Percentiles rank a stretch among this genome's conserved stretches.
These are phyloP conservation scores for Lasioglossum albipes DNA, from an alignment of 1,140 invertebrate genomes.

Conservation along the genomic window DNA sequence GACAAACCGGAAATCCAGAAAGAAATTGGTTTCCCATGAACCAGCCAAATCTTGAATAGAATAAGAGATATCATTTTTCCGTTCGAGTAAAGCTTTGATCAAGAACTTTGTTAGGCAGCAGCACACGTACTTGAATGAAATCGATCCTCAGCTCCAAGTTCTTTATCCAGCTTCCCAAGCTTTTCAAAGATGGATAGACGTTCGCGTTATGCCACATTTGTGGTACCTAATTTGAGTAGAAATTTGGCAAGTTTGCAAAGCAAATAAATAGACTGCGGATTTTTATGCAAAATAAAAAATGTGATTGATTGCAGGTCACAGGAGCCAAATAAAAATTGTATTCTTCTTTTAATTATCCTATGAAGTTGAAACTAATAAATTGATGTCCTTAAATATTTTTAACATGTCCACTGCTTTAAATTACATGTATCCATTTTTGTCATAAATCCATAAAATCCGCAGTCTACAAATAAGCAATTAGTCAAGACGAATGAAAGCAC, in stretches of 20 bases:
- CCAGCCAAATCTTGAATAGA: conserved; percentile 84
- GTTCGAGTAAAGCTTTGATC: background rate
- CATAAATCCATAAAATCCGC: too few species aligned
- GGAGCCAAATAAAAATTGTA: too few species aligned
- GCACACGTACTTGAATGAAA: conserved; percentile 84
- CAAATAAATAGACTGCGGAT: too few species aligned
- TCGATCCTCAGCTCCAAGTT: conserved; percentile 89
- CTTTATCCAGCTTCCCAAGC: conserved; percentile 89
- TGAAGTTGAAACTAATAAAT: too few species aligned
- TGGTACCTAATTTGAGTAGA: conserved; percentile 82
- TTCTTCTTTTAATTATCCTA: too few species aligned
- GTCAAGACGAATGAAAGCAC: background rate
- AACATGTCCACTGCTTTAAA: too few species aligned
- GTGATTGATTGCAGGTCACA: too few species aligned
- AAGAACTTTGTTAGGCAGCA: conserved; percentile 25
- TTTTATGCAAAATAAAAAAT: too few species aligned
- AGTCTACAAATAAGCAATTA: too few species aligned
- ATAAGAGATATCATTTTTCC: background rate
- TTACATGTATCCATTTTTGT: too few species aligned
- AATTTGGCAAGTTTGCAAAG: background rate
- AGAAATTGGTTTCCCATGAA: conserved; percentile 85
- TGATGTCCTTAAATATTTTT: too few species aligned
- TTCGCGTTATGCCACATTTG: conserved; percentile 87
- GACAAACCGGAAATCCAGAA: conserved; percentile 95
- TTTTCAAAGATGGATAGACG: conserved; percentile 93